A percentile compares a stretch with the other conserved stretches of the same genome.
Conservation (phyloP, 2,113 vertebrate species). For the Pelusios castaneus region DNA sequence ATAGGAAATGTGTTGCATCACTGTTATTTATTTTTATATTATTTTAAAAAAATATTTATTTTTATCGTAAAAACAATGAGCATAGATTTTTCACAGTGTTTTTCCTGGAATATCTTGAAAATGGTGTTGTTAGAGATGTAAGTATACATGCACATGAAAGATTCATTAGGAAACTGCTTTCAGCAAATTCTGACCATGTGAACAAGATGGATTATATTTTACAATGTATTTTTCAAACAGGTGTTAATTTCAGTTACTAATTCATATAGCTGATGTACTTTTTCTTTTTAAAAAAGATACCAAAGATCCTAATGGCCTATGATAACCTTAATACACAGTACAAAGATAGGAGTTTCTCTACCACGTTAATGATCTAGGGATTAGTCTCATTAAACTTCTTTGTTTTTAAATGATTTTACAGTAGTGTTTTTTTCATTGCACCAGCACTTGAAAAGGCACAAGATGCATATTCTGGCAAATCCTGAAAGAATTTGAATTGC, state of each 20-base stretch:
- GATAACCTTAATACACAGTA: neutral
- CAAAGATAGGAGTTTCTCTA: neutral
- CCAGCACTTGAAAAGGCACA: neutral
- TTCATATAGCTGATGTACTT: neutral
- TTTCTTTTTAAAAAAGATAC: neutral
- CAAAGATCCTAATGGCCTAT: neutral
- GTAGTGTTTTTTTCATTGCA: neutral
- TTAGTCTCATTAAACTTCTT: slow-evolving; percentile 46
- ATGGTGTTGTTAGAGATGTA: neutral
- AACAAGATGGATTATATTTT: neutral
- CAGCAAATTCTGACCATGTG: neutral
- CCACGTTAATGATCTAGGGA: neutral
- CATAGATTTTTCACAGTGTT: neutral
- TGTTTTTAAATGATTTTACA: slow-evolving; percentile 19
- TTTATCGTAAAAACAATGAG: neutral
- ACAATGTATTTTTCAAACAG: neutral
- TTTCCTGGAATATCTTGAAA: slow-evolving; percentile 9
- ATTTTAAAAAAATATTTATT: slow-evolving; percentile 45
- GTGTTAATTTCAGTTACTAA: neutral
- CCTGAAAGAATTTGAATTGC: neutral
- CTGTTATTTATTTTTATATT: slow-evolving; percentile 36
- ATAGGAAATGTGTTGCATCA: slow-evolving; percentile 18
- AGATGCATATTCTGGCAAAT: neutral
- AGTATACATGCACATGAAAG: neutral
- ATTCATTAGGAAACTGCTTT: neutral